Percentiles rank a stretch among this genome's conserved stretches.
These are phyloP conservation scores for Morone chrysops DNA, from an alignment of 2,113 vertebrate genomes.

Conservation along the genomic window DNA sequence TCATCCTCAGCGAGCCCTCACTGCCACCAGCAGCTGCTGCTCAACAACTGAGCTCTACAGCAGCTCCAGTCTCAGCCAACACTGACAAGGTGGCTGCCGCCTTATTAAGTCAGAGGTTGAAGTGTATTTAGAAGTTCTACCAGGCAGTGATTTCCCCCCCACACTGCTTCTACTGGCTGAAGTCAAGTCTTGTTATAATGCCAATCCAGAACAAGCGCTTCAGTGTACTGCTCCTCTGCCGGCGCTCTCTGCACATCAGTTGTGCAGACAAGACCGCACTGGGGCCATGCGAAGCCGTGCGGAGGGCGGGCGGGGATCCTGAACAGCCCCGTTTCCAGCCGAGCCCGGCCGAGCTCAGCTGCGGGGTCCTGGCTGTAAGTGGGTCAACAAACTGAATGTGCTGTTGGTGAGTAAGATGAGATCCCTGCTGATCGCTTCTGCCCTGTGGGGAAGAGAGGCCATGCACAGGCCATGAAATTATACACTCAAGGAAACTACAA, in stretches of 20 bases:
- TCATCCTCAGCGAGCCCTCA: conserved; percentile 32
- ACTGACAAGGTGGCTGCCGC: conserved; percentile 51
- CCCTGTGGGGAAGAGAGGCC: conserved; percentile 61
- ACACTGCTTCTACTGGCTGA: conserved; percentile 37
- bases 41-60: conserved; percentile 36
- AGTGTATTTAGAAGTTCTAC: conserved; percentile 47
- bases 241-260: conserved; percentile 51
- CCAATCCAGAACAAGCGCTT: conserved; percentile 63
- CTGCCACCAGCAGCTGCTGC: conserved; percentile 64
- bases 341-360: conserved; percentile 41
- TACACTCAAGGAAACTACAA: conserved; percentile 47
- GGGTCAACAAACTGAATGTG: conserved; percentile 64
- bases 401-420: conserved; percentile 64
- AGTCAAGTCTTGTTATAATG: conserved; percentile 58
- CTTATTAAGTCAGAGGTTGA: conserved; percentile 54
- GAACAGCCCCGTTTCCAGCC: conserved; percentile 33
- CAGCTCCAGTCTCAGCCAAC: conserved; percentile 44
- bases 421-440: conserved; percentile 49
- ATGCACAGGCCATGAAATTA: conserved; percentile 71
- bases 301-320: conserved; percentile 31
- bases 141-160: conserved; percentile 43
- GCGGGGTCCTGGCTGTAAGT: conserved; percentile 42
- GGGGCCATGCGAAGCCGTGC: conserved; percentile 48
- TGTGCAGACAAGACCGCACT: conserved; percentile 40
- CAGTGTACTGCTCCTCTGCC: conserved; percentile 53